Evolutionary conservation across 2,888 invertebrate species (phyloP).

Genomic region (Leptopilina myrica): DNA sequence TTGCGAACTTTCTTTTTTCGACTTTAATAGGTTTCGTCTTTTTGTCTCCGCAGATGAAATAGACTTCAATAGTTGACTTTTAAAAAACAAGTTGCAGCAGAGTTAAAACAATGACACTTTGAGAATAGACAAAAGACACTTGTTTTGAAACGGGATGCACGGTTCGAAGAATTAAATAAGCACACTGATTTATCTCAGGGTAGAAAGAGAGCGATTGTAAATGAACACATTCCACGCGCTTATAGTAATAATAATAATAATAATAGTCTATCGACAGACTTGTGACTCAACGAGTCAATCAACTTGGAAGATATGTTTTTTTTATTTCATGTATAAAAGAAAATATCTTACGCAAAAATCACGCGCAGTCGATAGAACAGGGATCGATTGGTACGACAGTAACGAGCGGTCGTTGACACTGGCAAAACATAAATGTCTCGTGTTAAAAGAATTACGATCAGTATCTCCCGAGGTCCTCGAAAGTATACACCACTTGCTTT

Average conservation of each 20-base stretch:
- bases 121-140: not conserved
- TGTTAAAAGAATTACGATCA: slow-evolving; percentile 31
- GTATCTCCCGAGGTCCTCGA: slow-evolving; percentile 25
- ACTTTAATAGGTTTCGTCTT: no score
- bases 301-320: not conserved
- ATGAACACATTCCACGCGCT: no score
- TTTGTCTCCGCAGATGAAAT: no score
- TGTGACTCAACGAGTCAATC: slow-evolving; percentile 21
- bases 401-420: slow-evolving; percentile 34
- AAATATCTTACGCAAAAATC: slow-evolving; percentile 18
- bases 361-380: slow-evolving; percentile 28
- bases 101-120: not conserved
- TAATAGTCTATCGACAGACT: not conserved
- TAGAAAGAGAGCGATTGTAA: no score
- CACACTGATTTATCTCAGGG: not conserved
- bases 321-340: not conserved
- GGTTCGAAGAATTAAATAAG: slow-evolving; percentile 22
- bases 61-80: no score
- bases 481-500: slow-evolving; percentile 25
- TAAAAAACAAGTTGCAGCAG: no score
- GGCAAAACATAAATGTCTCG: slow-evolving; percentile 30
- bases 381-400: slow-evolving; percentile 31
- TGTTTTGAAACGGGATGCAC: slow-evolving; percentile 3
- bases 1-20: no score
- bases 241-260: not conserved